Base-by-base conservation (phyloP, 2,888 invertebrate genomes). In the Biston stratarius region DNA sequence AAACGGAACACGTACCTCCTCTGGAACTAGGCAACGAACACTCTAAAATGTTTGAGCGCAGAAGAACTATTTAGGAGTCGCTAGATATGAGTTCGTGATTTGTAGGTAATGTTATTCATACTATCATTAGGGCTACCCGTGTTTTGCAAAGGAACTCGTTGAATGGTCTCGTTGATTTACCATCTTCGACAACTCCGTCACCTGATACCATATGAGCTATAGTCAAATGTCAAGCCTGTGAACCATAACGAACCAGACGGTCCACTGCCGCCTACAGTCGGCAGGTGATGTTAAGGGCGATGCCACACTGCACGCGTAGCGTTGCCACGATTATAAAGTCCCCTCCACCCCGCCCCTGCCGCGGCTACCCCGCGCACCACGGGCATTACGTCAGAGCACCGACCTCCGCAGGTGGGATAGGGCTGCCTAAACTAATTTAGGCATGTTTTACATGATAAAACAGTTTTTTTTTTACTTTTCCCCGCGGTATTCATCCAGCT, bases 301-400 rank as follows among this genome's bases (percentile, higher is more conserved):
- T 67, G 71, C 70, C 73, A 74, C 70, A 73, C 67, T 59, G 66
- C 68, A 56, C 56, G 67, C 74, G 56, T 53, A 67, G 49, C 48
- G 73, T 80, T 80, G 71, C 67, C 11, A 55, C 45, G 12, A 36
- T 52, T 44, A 55, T n/a, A 42, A 34, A 51, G 34, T 11, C 0
- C 33, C 33, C 55, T 9, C 45, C 10, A 24, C 42, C 38, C 8
- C 38, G 38, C 38, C 38, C 8, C 9, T 6, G 38, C 38, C 38
- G 3, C 38, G 38, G 11, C 33, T 24, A 11, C 40, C 40, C 38
- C 49, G 40, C 49, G 24, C 47, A 56, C 71, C 70, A 57, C 66
- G 62, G 60, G 34, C 36, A 56, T 65, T 65, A 60, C 65, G 51
- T 65, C 65, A 64, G 34, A n/a, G 38, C 52, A 52, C 52, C 15